These are phyloP conservation scores for Nannoperca australis DNA, from an alignment of 2,797 vertebrate species.

Conservation along the genomic window DNA sequence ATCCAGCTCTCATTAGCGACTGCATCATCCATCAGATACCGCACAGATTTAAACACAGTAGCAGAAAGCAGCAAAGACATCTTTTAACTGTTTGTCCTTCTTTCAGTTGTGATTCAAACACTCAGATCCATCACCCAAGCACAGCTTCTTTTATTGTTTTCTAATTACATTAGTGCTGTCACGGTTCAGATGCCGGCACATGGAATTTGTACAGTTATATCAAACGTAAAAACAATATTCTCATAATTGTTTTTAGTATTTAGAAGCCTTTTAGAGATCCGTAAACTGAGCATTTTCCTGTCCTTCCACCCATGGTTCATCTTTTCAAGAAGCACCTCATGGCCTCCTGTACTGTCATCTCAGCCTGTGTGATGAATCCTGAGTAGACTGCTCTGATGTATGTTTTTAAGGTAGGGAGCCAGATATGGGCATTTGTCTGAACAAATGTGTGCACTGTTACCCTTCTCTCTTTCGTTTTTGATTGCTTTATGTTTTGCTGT, in stretches of 20 bases:
- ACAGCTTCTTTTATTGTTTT: slow-evolving; percentile 19
- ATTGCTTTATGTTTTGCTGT: background rate
- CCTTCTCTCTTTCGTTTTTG: background rate
- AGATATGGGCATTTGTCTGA: slow-evolving; percentile 36
- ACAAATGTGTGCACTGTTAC: slow-evolving; percentile 32
- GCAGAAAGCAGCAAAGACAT: slow-evolving; percentile 30
- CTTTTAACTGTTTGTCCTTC: slow-evolving; percentile 22
- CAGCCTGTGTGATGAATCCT: slow-evolving; percentile 70
- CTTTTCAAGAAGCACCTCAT: slow-evolving; percentile 42
- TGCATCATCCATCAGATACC: slow-evolving; percentile 60
- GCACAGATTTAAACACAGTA: slow-evolving; percentile 55
- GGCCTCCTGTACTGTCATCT: slow-evolving; percentile 49
- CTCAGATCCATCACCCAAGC: slow-evolving; percentile 19
- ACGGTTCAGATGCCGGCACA: slow-evolving; percentile 1
- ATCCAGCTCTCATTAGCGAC: slow-evolving; percentile 73
- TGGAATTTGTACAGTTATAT: background rate
- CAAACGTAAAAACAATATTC: slow-evolving; percentile 9
- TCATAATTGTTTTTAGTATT: background rate
- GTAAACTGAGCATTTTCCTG: slow-evolving; percentile 19
- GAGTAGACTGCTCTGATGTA: slow-evolving; percentile 57
- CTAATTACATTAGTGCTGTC: slow-evolving; percentile 17
- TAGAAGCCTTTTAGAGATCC: background rate
- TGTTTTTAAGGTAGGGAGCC: slow-evolving; percentile 53
- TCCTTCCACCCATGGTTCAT: slow-evolving; percentile 27
- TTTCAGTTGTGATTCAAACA: slow-evolving; percentile 13